Conservation (phyloP, 2,888 invertebrate species). For the Erebia epiphron region DNA sequence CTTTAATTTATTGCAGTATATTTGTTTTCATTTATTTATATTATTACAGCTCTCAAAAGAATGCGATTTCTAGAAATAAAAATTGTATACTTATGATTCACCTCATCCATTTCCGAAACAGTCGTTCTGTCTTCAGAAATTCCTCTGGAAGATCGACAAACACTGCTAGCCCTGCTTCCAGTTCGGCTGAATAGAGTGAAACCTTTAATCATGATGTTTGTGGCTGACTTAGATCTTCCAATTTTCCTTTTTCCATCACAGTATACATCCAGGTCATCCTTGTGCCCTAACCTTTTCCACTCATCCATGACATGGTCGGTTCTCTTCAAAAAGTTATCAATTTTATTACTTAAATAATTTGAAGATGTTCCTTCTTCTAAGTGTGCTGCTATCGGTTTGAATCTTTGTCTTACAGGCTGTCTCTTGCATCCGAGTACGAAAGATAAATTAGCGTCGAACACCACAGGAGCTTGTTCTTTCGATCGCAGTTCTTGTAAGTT, state of each 20-base stretch:
- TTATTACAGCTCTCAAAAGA: conserved; percentile 27
- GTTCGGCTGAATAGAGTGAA: conserved; percentile 86
- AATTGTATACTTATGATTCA: conserved; percentile 46
- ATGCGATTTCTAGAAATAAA: conserved; percentile 26
- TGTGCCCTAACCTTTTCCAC: conserved; percentile 89
- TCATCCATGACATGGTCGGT: conserved; percentile 96
- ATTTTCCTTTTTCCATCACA: conserved; percentile 67
- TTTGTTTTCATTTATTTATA: conserved; percentile 47
- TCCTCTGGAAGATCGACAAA: conserved; percentile 77
- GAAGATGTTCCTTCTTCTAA: conserved; percentile 90
- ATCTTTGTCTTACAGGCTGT: conserved; percentile 86
- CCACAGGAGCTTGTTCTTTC: conserved; percentile 89
- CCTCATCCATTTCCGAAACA: conserved; percentile 86
- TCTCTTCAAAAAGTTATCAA: conserved; percentile 89
- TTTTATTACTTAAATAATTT: conserved; percentile 88
- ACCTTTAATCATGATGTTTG: conserved; percentile 92
- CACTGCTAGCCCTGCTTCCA: conserved; percentile 82
- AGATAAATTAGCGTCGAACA: conserved; percentile 91
- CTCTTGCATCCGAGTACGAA: conserved; percentile 89
- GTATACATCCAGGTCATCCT: conserved; percentile 71
- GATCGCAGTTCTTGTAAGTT: conserved; percentile 84
- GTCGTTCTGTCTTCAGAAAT: conserved; percentile 85
- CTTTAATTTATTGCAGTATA: conserved; percentile 60
- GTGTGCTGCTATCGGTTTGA: conserved; percentile 89
- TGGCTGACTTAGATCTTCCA: conserved; percentile 88